Base-by-base conservation (phyloP, 35 echinoderm and acorn worm species). In the Strongylocentrotus purpuratus region DNA sequence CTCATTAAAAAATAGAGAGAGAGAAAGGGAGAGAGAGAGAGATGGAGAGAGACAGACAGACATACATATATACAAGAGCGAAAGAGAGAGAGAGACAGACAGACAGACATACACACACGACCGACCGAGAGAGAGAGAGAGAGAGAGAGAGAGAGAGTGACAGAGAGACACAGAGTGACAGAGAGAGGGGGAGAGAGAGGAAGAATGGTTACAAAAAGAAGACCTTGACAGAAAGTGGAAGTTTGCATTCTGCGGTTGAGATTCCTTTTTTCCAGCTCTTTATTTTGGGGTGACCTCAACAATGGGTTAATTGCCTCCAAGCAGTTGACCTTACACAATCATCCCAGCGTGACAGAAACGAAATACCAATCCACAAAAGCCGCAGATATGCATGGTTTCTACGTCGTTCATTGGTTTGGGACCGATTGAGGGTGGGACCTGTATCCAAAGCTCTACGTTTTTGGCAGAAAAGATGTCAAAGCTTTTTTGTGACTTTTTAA, bases 301-400 rank as follows among this genome's bases (percentile, higher is more conserved):
- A 88, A 88, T 41, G 31, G 87, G 87, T 41, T 88, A 88, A 88
- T 88, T 88, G 87, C 87, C 87, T 46, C 45, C 10, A 11, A 88
- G 87, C 87, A 46, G 32, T 88, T 88, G 87, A 88, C 87, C 87
- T 88, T 88, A 88, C 87, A 88, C 87, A 88, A 88, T 46, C 45
- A 88, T 88, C 87, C 31, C 32, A 88, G 87, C 87, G 12, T 88
- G 45, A 46, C 32, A 88, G 87, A 88, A 88, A 88, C 9, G 87
- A 88, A 88, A 88, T 41, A 88, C 87, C 87, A 33, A 33, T 88
- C 32, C 87, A 33, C 45, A 12, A 88, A 88, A 88, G 45, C 87
- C 87, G 87, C 87, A 88, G 33, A 88, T 88, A 88, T 88, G 87
- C 87, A 46, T 12, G 87, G 15, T 33, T 88, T 46, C 25, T 86